Evolutionary conservation across 1,140 invertebrate genomes (phyloP), one percentile per base, ranked within the genome.

Genomic region (Papilio machaon): DNA sequence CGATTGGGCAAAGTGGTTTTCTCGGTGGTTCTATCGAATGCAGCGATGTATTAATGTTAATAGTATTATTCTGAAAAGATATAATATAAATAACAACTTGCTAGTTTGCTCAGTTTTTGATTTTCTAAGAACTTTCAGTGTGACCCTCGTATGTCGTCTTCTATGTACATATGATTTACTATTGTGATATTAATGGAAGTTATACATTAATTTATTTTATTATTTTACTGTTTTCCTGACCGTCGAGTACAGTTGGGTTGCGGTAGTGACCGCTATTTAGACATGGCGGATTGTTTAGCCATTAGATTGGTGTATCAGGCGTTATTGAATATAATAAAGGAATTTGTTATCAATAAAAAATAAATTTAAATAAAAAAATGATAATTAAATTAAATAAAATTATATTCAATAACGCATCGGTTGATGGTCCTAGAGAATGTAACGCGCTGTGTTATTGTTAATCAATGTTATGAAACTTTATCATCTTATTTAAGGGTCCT

Each of bases 391-490:
- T 19, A 9, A 38, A 60, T 79, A 81, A 88, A 88, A 89, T 89
- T 93, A 89, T 91, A 90, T 92, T 92, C 90, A 90, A 83, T 86
- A 85, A 82, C 83, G 86, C 85, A 82, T 80, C 84, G 84, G 85
- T 91, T 86, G 91, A 87, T 92, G 91, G 91, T 88, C 88, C 88
- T 92, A 92, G 91, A 92, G 87, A 89, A 89, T 86, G 89, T 89
- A 89, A 90, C 90, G 89, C 85, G 90, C 90, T 91, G 92, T 86
- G 91, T 93, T 93, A 89, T 92, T 92, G 92, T 94, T 94, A 93
- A 92, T 94, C 89, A 94, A 90, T 94, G 92, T 94, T 94, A 91
- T 90, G 89, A 92, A 92, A 92, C 91, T 94, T 94, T 93, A 90
- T 92, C 88, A 88, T 92, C 93, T 93, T 90, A 92, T 92, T 93